These are phyloP conservation scores for Sparidentex hasta DNA, from an alignment of 2,797 vertebrate genomes.

Conservation along the genomic window DNA sequence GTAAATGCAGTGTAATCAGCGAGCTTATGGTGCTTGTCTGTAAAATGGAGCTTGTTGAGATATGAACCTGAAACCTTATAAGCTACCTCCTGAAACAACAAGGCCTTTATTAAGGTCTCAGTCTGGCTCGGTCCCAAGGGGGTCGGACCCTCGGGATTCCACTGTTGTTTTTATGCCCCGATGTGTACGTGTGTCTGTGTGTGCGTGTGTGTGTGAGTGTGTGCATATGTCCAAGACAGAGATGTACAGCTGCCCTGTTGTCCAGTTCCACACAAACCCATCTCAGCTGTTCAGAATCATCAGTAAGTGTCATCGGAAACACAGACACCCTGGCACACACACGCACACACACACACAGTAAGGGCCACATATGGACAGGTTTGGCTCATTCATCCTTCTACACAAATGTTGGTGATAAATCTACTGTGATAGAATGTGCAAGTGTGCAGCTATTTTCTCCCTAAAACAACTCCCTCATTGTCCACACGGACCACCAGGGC, in stretches of 20 bases:
- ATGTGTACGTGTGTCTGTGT: conserved; percentile 46
- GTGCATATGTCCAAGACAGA: conserved; percentile 70
- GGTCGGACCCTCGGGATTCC: conserved; percentile 76
- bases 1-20: conserved; percentile 7
- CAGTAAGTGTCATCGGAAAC: conserved; percentile 73
- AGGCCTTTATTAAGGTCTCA: conserved; percentile 80
- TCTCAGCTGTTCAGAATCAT: conserved; percentile 83
- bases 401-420: conserved; percentile 86
- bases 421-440: conserved; percentile 79
- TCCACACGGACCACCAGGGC: conserved; percentile 57
- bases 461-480: conserved; percentile 72
- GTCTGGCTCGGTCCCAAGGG: conserved; percentile 74
- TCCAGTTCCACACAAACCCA: conserved; percentile 79
- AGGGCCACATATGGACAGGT: conserved; percentile 81
- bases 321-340: conserved; percentile 58
- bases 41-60: conserved; percentile 54
- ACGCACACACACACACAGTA: conserved; percentile 53
- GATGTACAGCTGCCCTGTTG: conserved; percentile 84
- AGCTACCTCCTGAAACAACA: conserved; percentile 84
- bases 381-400: conserved; percentile 76
- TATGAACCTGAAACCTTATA: conserved; percentile 74
- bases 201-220: conserved; percentile 37
- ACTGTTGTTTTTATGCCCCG: conserved; percentile 76
- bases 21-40: conserved; percentile 36
- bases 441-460: conserved; percentile 79